Evolutionary conservation across 1,140 invertebrate genomes (phyloP).

Genomic region (Oreohelix idahoensis): DNA sequence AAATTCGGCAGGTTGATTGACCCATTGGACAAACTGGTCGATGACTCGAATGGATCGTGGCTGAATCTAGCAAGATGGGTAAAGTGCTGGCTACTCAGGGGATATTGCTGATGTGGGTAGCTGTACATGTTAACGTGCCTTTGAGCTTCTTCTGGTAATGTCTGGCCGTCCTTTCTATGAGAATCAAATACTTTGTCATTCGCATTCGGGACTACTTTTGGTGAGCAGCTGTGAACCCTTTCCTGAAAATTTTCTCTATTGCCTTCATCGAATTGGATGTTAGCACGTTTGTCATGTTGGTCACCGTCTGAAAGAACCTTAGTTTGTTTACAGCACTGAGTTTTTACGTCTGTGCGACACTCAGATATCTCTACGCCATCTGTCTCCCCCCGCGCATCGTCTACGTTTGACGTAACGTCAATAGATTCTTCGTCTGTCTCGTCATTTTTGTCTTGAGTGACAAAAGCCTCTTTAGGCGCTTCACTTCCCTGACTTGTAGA

Average conservation of each 20-base stretch:
- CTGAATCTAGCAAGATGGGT: neutral
- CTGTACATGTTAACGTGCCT: neutral
- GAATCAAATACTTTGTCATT: neutral
- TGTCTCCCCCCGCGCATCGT: neutral
- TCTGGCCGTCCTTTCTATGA: neutral
- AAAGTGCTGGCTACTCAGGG: neutral
- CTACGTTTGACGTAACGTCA: slow-evolving; percentile 5
- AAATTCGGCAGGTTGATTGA: neutral
- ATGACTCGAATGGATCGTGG: neutral
- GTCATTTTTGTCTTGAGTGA: neutral
- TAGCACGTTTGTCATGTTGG: neutral
- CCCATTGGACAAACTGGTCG: neutral
- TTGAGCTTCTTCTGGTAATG: neutral
- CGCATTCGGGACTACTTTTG: neutral
- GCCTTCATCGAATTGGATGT: neutral
- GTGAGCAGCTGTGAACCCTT: neutral
- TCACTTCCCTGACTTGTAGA: neutral
- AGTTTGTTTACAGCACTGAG: neutral
- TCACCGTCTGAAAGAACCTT: neutral
- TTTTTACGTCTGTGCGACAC: neutral
- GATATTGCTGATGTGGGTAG: neutral
- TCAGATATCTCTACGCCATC: neutral
- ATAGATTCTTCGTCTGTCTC: slow-evolving; percentile 15
- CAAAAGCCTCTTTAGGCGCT: neutral
- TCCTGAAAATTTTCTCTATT: neutral